Base-by-base conservation (phyloP, 1,140 invertebrate species). In the Zaprionus inermis region DNA sequence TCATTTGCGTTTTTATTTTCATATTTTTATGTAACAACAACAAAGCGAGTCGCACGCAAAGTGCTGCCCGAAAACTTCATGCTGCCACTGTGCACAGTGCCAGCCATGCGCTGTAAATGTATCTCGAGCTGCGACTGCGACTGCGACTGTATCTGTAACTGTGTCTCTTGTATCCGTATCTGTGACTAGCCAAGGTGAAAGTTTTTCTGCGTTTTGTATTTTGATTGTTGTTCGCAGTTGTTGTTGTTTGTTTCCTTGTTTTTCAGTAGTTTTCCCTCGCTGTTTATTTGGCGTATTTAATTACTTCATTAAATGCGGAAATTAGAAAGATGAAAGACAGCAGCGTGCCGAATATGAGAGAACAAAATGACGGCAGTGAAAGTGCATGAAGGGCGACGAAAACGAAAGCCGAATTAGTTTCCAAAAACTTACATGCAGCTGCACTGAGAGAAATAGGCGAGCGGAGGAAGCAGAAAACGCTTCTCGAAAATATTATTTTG, bases 231-330 rank as follows among this genome's bases (percentile, higher is more conserved):
- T 52, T 59, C 28, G 44, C 46, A 61, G 34, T 61, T 61, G 58
- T 32, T 6, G 6, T 49, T 49, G 9, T 22, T 49, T 18, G 0
- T 49, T 10, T 49, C 5, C 9, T 49, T 46, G 3, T 20, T 71
- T 72, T 66, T 46, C 63, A 16, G 24, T 30, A 20, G 36, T 69
- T 59, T 67, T 57, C 12, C 18, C 36, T 54, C 18, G 59, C 46
- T 66, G 55, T 59, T 75, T 59, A 71, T 59, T 71, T 64, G 34
- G 3, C 59, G 38, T 16, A 46, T 66, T 76, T 65, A 72, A 66
- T 76, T 76, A 41, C 73, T 76, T 72, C 65, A 76, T 76, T 76
- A 60, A 72, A 76, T 72, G 73, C 60, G 61, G 69, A 72, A 76
- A 76, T 76, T 72, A 72, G 61, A 66, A 57, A 36, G 46, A 61